Base-by-base conservation (phyloP, 2,797 vertebrate genomes). In the Hemitrygon akajei region DNA sequence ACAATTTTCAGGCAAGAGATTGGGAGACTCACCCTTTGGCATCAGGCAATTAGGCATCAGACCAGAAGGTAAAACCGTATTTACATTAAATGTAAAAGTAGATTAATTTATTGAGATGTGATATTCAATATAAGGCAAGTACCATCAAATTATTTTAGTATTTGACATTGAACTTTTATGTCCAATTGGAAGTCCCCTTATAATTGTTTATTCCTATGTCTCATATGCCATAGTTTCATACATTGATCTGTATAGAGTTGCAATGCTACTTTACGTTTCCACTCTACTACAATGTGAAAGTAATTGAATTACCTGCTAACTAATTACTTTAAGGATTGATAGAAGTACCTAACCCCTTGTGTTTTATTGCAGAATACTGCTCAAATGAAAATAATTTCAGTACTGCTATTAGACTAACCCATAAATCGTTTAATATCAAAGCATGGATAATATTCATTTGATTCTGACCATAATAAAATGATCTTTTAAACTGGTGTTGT, bases 1-100 rank as follows among this genome's bases (percentile, higher is more conserved):
- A 94, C 98, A 99, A 96, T 98, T 99, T 96, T 98, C 98, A 0
- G 96, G 98, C 95, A 98, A 98, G 96, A 97, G 98, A 94, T 96
- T 97, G 58, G 97, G 97, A 94, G 98, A 99, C 95, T 98, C 98
- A 0, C 98, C 98, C 47, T 99, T 99, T 96, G 98, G 98, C 95
- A 96, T 98, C 95, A 97, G 98, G 56, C 91, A 93, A 76, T 99
- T 99, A 96, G 98, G 98, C 95, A 96, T 98, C 95, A 97, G 98
- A 94, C 98, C 98, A 0, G 99, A 99, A 98, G 98, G 98, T 99
- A 97, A 94, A 93, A 22, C 93, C 25, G 34, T 14, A 63, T 11
- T 9, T 12, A 20, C 10, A 34, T 27, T 40, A 47, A 40, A 37
- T 27, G 69, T 37, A 66, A 91, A 25, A 22, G 25, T 9, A 66